Evolutionary conservation across 1,140 invertebrate genomes (phyloP).

Genomic region (Dufourea novaeangliae): DNA sequence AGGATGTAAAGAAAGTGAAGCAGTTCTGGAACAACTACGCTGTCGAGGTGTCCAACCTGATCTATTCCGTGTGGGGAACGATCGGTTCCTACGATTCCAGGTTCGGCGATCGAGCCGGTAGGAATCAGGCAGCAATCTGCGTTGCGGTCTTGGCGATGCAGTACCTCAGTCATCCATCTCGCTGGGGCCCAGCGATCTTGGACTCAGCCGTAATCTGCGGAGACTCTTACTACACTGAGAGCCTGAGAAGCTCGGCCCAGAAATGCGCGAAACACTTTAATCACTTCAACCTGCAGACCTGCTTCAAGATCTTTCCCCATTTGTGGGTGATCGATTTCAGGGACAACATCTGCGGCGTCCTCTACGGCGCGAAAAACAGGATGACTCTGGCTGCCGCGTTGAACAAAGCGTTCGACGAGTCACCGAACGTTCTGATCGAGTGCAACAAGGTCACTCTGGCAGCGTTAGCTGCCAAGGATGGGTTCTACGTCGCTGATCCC

Average conservation of each 20-base stretch:
- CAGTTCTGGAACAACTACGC: slow-evolving; percentile 74
- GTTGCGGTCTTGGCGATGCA: slow-evolving; percentile 68
- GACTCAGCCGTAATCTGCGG: slow-evolving; percentile 76
- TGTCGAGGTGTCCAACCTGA: slow-evolving; percentile 72
- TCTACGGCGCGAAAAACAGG: slow-evolving; percentile 66
- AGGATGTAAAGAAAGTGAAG: slow-evolving; percentile 7
- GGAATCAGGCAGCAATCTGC: slow-evolving; percentile 75
- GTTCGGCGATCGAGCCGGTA: slow-evolving; percentile 70
- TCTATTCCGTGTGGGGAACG: slow-evolving; percentile 78
- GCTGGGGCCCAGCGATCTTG: slow-evolving; percentile 74
- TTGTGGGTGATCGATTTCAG: slow-evolving; percentile 74
- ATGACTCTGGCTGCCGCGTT: slow-evolving; percentile 54
- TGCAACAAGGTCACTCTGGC: slow-evolving; percentile 70
- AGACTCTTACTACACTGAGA: slow-evolving; percentile 74
- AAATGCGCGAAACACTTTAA: slow-evolving; percentile 62
- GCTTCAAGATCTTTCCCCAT: slow-evolving; percentile 71
- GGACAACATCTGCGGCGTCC: slow-evolving; percentile 63
- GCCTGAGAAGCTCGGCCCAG: slow-evolving; percentile 55
- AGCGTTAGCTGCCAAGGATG: slow-evolving; percentile 57
- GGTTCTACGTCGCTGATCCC: slow-evolving; percentile 74
- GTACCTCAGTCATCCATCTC: slow-evolving; percentile 73
- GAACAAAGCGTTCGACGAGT: slow-evolving; percentile 51
- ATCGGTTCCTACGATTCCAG: slow-evolving; percentile 71
- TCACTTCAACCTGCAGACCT: slow-evolving; percentile 68
- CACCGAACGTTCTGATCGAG: slow-evolving; percentile 67